These are phyloP conservation scores for Drosophila virilis DNA, from an alignment of 1,140 invertebrate species.

Conservation along the genomic window DNA sequence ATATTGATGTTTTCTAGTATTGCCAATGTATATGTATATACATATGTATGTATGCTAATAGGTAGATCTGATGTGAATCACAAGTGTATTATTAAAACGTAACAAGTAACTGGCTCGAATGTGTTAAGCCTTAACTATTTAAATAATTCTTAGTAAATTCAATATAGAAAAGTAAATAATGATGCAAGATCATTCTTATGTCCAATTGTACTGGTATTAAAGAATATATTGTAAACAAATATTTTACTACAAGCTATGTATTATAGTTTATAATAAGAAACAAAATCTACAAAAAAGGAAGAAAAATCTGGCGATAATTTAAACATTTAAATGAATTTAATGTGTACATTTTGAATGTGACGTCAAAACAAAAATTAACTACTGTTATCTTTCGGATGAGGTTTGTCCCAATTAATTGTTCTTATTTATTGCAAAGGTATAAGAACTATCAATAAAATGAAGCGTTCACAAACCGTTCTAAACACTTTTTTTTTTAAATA, in stretches of 20 bases:
- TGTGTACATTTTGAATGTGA: background rate
- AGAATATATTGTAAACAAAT: conserved; percentile 21
- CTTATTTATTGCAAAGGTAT: background rate
- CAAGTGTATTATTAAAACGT: conserved; percentile 35
- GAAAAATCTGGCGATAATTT: background rate
- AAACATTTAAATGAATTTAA: background rate
- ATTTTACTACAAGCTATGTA: conserved; percentile 20
- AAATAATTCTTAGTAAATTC: conserved; percentile 30
- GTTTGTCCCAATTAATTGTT: background rate
- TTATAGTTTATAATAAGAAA: conserved; percentile 28
- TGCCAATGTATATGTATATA: conserved; percentile 26
- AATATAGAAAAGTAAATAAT: conserved; percentile 12
- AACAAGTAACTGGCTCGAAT: conserved; percentile 32
- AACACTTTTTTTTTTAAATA: background rate
- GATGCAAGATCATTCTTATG: conserved; percentile 14
- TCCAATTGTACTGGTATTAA: conserved; percentile 27
- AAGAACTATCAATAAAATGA: conserved; percentile 9
- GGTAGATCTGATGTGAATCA: conserved; percentile 23
- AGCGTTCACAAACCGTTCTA: background rate
- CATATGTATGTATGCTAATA: conserved; percentile 33
- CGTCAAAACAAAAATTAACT: background rate
- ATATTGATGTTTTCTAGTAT: conserved; percentile 21
- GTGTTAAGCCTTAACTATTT: conserved; percentile 31
- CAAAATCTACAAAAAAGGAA: background rate
- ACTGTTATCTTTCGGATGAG: background rate